Conservation (phyloP, 1,140 invertebrate species). For the Tetramorium alpestre region DNA sequence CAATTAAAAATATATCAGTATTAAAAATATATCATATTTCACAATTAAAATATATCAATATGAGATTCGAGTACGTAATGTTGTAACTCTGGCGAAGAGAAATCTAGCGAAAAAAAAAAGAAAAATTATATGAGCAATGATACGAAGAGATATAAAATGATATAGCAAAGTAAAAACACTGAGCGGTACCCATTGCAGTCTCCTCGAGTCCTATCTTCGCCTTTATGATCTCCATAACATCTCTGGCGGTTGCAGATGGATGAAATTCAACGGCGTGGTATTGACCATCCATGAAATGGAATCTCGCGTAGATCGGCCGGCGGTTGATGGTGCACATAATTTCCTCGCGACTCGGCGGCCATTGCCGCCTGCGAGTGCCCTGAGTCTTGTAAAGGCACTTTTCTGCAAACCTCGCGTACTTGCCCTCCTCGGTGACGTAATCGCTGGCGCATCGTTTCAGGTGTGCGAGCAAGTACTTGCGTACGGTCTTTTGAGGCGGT, state of each 20-base stretch:
- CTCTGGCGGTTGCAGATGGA: conserved; percentile 96
- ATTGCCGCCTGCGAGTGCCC: conserved; percentile 94
- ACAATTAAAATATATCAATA: background rate
- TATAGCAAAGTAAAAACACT: conserved; percentile 17
- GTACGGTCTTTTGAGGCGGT: conserved; percentile 93
- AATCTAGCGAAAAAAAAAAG: background rate
- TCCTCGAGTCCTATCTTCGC: conserved; percentile 96
- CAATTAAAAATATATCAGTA: background rate
- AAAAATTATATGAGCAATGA: background rate
- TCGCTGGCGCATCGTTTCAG: conserved; percentile 95
- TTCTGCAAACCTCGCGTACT: conserved; percentile 97
- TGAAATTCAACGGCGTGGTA: conserved; percentile 98
- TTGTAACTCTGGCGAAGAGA: background rate
- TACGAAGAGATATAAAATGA: background rate
- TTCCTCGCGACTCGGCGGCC: conserved; percentile 97
- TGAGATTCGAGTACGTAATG: background rate
- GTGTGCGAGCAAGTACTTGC: conserved; percentile 96
- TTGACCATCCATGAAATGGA: conserved; percentile 97
- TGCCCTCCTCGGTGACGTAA: conserved; percentile 96
- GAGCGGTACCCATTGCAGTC: conserved; percentile 89
- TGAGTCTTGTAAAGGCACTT: conserved; percentile 95
- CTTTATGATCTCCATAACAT: conserved; percentile 95
- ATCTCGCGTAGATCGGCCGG: conserved; percentile 95
- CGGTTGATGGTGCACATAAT: conserved; percentile 97
- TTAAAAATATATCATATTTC: background rate